phyloP scores from a whole-genome alignment of 2,888 invertebrate genomes.

The Taphrorychus bicolor region DNA sequence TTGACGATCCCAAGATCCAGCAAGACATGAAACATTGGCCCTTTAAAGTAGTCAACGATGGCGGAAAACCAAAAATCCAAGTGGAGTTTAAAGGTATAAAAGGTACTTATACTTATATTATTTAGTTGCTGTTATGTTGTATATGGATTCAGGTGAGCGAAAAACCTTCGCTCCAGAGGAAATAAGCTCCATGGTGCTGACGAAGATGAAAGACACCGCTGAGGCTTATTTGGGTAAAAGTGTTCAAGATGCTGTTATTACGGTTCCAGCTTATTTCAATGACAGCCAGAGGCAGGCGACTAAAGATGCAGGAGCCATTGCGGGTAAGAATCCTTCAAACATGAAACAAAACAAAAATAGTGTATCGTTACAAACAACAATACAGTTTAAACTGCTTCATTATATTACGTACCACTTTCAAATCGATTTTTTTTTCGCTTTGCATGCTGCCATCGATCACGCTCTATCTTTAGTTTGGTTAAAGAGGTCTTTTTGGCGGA shows the following conservation, averaged over 20 bases:
- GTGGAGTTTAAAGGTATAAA: slow-evolving; percentile 69
- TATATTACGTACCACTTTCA: background rate
- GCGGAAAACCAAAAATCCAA: slow-evolving; percentile 76
- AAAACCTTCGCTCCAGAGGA: slow-evolving; percentile 85
- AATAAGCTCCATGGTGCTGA: slow-evolving; percentile 83
- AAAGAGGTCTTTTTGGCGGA: background rate
- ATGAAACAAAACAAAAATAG: background rate
- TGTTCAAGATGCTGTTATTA: slow-evolving; percentile 80
- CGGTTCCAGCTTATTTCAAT: slow-evolving; percentile 86
- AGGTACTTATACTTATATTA: background rate
- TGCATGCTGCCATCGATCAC: background rate
- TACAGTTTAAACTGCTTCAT: background rate
- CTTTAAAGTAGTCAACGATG: slow-evolving; percentile 73
- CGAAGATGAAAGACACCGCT: slow-evolving; percentile 84
- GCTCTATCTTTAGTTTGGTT: background rate
- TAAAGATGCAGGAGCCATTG: slow-evolving; percentile 87
- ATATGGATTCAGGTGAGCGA: slow-evolving; percentile 65
- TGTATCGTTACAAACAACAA: background rate
- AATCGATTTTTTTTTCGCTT: background rate
- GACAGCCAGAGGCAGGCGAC: slow-evolving; percentile 85
- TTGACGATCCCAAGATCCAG: slow-evolving; percentile 78
- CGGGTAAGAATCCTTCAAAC: slow-evolving; percentile 58
- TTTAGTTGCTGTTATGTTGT: background rate
- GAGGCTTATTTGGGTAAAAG: slow-evolving; percentile 75
- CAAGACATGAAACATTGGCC: slow-evolving; percentile 88